Conservation (phyloP, 2,797 vertebrate genomes). For the Kryptopterus vitreolus region DNA sequence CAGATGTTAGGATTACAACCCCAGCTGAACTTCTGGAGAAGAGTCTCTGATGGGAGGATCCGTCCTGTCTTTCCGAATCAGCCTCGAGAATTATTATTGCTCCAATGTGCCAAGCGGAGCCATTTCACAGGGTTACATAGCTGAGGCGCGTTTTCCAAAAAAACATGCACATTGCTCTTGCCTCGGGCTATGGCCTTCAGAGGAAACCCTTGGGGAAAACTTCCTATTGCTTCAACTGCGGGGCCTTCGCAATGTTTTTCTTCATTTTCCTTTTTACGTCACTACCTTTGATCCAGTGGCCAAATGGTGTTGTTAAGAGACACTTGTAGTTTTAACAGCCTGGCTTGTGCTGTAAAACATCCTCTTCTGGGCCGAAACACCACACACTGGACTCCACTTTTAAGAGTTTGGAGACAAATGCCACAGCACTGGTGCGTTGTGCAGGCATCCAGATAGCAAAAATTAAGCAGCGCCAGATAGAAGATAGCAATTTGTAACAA, state of each 20-base stretch:
- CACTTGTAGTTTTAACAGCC: conserved; percentile 63
- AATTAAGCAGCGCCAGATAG: conserved; percentile 2
- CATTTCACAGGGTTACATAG: conserved; percentile 19
- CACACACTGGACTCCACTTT: too few species aligned
- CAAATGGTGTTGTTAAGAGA: conserved; percentile 60
- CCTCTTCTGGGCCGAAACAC: too few species aligned
- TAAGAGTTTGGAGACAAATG: too few species aligned
- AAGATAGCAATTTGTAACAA: not conserved
- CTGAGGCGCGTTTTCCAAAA: conserved; percentile 20
- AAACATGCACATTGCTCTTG: conserved; percentile 3
- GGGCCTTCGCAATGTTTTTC: conserved; percentile 9
- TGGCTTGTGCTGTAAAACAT: conserved; percentile 51
- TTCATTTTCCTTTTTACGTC: conserved; percentile 20
- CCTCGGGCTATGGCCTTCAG: conserved; percentile 20
- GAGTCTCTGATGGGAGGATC: conserved; percentile 47
- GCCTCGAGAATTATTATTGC: conserved; percentile 31
- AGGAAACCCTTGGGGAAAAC: conserved; percentile 23
- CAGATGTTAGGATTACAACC: conserved; percentile 64
- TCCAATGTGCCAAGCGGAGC: conserved; percentile 25
- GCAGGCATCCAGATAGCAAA: conserved; percentile 2
- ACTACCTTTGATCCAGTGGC: conserved; percentile 60
- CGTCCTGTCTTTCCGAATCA: conserved; percentile 49
- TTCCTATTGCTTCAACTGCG: conserved; percentile 28
- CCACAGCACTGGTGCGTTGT: conserved; percentile 3
- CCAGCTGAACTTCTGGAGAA: conserved; percentile 48